A percentile compares a stretch with the other conserved stretches of the same genome.
These are phyloP conservation scores for Drosophila suzukii DNA, from an alignment of 1,140 invertebrate genomes.

Conservation along the genomic window DNA sequence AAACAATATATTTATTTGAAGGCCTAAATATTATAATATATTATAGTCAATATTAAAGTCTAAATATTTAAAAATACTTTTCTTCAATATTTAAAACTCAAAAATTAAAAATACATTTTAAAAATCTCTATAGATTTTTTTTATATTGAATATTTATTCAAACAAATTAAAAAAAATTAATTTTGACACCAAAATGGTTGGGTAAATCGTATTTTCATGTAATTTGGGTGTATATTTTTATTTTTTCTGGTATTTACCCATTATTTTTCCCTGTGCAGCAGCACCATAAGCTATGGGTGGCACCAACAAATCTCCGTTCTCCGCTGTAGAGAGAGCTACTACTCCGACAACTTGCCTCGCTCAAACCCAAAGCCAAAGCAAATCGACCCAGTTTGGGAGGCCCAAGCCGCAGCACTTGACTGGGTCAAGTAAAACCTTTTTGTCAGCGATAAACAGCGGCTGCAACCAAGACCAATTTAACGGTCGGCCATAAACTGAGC, in stretches of 20 bases:
- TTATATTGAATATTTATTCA: too few relatives aligned
- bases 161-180: too few relatives aligned
- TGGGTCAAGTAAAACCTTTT: constrained; percentile 81
- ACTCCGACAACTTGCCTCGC: constrained; percentile 18
- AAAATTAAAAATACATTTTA: too few relatives aligned
- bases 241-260: background rate
- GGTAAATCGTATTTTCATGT: too few relatives aligned
- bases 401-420: constrained; percentile 51
- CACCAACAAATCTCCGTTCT: constrained; percentile 7
- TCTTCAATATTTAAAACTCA: too few relatives aligned
- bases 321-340: constrained; percentile 8
- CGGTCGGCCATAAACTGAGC: constrained; percentile 61
- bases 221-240: background rate
- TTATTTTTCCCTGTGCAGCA: background rate
- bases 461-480: constrained; percentile 70
- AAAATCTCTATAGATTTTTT: too few relatives aligned
- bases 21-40: too few relatives aligned
- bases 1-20: too few relatives aligned
- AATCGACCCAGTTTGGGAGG: constrained; percentile 56
- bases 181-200: too few relatives aligned
- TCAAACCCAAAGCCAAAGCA: constrained; percentile 33
- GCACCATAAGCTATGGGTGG: constrained; percentile 1
- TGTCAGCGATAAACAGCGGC: constrained; percentile 73
- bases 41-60: too few relatives aligned
- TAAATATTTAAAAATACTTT: too few relatives aligned